These are phyloP conservation scores for Zalophus californianus DNA, from an alignment of 2,797 vertebrate genomes.

Conservation along the genomic window DNA sequence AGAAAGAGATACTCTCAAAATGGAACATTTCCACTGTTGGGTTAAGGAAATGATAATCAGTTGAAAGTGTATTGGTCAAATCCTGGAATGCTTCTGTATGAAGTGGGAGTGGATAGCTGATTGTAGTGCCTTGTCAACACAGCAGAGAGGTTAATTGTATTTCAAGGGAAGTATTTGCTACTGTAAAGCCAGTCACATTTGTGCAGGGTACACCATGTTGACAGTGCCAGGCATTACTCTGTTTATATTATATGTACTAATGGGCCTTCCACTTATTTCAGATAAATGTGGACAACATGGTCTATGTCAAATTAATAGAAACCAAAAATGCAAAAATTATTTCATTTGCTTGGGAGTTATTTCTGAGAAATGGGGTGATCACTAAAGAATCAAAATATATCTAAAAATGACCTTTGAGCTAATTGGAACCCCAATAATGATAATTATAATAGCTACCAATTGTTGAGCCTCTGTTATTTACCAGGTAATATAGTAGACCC, in stretches of 20 bases:
- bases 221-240: not conserved
- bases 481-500: not conserved
- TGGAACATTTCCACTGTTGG: not conserved
- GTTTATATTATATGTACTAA: not conserved
- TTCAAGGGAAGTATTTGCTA: not conserved
- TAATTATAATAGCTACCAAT: not conserved
- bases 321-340: not conserved
- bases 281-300: not conserved
- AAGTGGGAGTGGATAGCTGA: not conserved
- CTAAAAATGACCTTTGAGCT: constrained; percentile 1
- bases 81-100: not conserved
- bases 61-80: not conserved
- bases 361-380: not conserved
- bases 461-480: not conserved
- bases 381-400: constrained; percentile 12
- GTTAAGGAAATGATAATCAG: not conserved
- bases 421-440: not conserved
- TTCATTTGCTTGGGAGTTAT: constrained; percentile 27
- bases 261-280: not conserved
- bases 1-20: not conserved
- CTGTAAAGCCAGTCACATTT: not conserved
- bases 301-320: not conserved
- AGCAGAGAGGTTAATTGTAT: not conserved
- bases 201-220: not conserved
- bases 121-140: not conserved